These are phyloP conservation scores for Parelbella ahira DNA, from an alignment of 2,888 invertebrate genomes.

Conservation along the genomic window DNA sequence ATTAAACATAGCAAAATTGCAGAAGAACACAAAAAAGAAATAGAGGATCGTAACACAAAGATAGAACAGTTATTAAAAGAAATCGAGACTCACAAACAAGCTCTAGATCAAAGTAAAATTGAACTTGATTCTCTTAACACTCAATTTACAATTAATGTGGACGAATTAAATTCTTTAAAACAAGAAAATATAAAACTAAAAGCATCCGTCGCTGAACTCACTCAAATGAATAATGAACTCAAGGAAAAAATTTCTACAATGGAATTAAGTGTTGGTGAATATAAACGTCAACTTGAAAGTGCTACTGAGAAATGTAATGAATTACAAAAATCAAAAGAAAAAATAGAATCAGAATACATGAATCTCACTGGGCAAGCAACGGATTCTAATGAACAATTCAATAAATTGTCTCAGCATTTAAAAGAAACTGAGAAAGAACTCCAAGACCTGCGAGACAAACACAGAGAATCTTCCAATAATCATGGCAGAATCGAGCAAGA, in stretches of 20 bases:
- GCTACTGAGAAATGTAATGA: conserved; percentile 80
- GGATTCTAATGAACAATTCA: conserved; percentile 81
- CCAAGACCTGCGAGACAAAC: conserved; percentile 71
- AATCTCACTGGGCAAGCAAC: conserved; percentile 80
- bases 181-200: conserved; percentile 68
- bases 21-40: conserved; percentile 74
- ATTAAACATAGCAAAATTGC: conserved; percentile 74
- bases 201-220: conserved; percentile 61
- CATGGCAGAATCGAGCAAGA: conserved; percentile 71
- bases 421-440: conserved; percentile 80
- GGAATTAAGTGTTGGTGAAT: conserved; percentile 79
- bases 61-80: conserved; percentile 73
- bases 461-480: conserved; percentile 62
- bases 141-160: conserved; percentile 65
- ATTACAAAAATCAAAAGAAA: conserved; percentile 77
- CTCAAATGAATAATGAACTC: conserved; percentile 55
- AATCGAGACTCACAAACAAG: conserved; percentile 67
- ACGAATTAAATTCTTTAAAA: conserved; percentile 63
- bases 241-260: conserved; percentile 65
- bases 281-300: conserved; percentile 77
- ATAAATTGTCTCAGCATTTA: conserved; percentile 76
- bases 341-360: conserved; percentile 81
- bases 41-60: conserved; percentile 70
- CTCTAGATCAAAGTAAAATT: conserved; percentile 66
- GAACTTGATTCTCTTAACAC: conserved; percentile 71